Conservation (phyloP, 1,140 invertebrate species). For the Chrysoperla carnea region DNA sequence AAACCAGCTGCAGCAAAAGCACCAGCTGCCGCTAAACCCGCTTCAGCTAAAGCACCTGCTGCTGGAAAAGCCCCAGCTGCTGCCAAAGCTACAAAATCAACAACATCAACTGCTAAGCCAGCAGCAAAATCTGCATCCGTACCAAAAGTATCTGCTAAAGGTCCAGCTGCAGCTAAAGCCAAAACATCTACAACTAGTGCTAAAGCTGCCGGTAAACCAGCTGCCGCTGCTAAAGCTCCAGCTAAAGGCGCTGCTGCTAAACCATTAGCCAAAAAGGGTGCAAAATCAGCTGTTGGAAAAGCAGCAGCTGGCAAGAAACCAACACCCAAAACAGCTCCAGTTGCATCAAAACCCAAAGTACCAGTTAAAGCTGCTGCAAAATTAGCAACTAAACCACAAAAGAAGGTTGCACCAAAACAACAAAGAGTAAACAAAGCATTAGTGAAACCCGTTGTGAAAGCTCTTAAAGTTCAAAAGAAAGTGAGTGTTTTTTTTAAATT, state of each 20-base stretch:
- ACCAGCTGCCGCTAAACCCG: constrained; percentile 12
- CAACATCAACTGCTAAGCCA: constrained; percentile 29
- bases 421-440: constrained; percentile 31
- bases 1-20: constrained; percentile 14
- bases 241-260: constrained; percentile 26
- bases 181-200: constrained; percentile 17
- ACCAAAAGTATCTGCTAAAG: constrained; percentile 8
- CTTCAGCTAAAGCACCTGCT: constrained; percentile 22
- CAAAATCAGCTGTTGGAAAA: constrained; percentile 24
- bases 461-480: constrained; percentile 63
- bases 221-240: constrained; percentile 21
- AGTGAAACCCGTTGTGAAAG: constrained; percentile 36
- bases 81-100: constrained; percentile 25
- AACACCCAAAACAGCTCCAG: background rate
- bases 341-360: constrained; percentile 2
- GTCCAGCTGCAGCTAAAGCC: constrained; percentile 15
- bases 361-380: background rate
- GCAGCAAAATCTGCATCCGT: constrained; percentile 28
- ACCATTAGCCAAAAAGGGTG: constrained; percentile 17
- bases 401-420: constrained; percentile 29
- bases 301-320: constrained; percentile 24
- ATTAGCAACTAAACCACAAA: constrained; percentile 35
- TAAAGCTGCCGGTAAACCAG: constrained; percentile 27
- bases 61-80: constrained; percentile 10
- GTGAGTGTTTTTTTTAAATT: constrained; percentile 26